phyloP scores from a whole-genome alignment of 2,797 vertebrate species.

The Holocentrus rufus region DNA sequence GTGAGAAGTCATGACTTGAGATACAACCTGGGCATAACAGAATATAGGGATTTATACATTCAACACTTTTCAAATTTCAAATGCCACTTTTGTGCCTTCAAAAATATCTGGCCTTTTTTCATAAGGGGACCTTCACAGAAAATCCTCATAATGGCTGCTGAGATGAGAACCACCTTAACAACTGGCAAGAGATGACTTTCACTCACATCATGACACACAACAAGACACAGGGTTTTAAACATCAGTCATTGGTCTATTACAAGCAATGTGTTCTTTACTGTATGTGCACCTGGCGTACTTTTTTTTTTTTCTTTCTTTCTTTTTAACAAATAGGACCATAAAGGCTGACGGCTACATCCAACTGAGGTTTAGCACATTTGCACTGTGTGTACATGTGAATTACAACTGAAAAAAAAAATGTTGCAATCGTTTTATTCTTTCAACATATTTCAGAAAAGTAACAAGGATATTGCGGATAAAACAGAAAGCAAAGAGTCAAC shows the following conservation, averaged over 20 bases:
- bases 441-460: conserved; percentile 61
- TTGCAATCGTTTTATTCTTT: conserved; percentile 63
- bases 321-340: conserved; percentile 54
- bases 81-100: conserved; percentile 70
- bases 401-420: conserved; percentile 50
- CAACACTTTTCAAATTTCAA: conserved; percentile 66
- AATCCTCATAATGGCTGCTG: conserved; percentile 71
- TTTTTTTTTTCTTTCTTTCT: conserved; percentile 27
- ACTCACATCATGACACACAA: conserved; percentile 55
- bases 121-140: conserved; percentile 80
- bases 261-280: conserved; percentile 59
- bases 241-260: conserved; percentile 65
- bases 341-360: conserved; percentile 69
- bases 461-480: conserved; percentile 61
- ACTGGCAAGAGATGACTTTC: conserved; percentile 62
- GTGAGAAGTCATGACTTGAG: conserved; percentile 70
- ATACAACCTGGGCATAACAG: conserved; percentile 66
- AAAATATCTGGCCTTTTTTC: conserved; percentile 61
- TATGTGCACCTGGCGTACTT: conserved; percentile 57
- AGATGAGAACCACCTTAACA: conserved; percentile 68
- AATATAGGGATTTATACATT: conserved; percentile 75
- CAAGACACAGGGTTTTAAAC: conserved; percentile 50
- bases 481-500: conserved; percentile 64
- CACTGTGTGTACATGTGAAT: conserved; percentile 56
- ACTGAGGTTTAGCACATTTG: conserved; percentile 62